These are phyloP conservation scores for Saxidomus purpurata DNA, from an alignment of 1,140 invertebrate genomes.

Conservation along the genomic window DNA sequence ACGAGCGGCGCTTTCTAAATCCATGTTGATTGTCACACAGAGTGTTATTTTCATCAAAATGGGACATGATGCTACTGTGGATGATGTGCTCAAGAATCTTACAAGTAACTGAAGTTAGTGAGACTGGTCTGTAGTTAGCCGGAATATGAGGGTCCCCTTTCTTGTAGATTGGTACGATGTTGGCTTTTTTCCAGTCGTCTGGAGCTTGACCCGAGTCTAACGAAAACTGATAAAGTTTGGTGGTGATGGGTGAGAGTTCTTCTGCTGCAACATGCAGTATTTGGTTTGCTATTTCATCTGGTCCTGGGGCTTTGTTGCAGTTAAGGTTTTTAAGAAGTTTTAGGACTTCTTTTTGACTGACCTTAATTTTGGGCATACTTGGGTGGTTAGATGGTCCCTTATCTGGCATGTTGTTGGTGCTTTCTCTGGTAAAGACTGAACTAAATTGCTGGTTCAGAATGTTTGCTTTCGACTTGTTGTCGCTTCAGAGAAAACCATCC, in stretches of 20 bases:
- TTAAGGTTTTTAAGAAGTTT: conserved; percentile 16
- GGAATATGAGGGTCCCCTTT: conserved; percentile 48
- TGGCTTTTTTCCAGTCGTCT: background rate
- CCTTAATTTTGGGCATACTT: background rate
- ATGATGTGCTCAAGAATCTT: conserved; percentile 69
- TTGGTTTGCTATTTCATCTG: background rate
- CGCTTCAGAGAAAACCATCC: conserved; percentile 18
- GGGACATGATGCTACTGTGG: conserved; percentile 45
- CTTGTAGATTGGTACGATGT: conserved; percentile 52
- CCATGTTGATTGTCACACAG: conserved; percentile 53
- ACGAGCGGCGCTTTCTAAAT: conserved; percentile 19
- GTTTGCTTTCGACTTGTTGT: background rate
- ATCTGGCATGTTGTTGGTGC: background rate
- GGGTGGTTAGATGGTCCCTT: background rate
- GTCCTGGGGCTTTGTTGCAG: conserved; percentile 14
- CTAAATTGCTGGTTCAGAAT: conserved; percentile 42
- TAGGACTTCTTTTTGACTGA: background rate
- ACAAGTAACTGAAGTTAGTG: conserved; percentile 64
- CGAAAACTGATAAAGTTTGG: background rate
- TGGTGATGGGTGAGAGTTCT: background rate
- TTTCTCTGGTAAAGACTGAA: background rate
- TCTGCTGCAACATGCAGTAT: background rate
- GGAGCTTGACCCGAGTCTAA: background rate
- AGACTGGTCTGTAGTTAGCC: conserved; percentile 57
- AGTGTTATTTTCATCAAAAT: conserved; percentile 15